phyloP scores from a whole-genome alignment of 30 jellyfish, hydroid and myxozoan genomes.

The Chrysaora quinquecirrha region DNA sequence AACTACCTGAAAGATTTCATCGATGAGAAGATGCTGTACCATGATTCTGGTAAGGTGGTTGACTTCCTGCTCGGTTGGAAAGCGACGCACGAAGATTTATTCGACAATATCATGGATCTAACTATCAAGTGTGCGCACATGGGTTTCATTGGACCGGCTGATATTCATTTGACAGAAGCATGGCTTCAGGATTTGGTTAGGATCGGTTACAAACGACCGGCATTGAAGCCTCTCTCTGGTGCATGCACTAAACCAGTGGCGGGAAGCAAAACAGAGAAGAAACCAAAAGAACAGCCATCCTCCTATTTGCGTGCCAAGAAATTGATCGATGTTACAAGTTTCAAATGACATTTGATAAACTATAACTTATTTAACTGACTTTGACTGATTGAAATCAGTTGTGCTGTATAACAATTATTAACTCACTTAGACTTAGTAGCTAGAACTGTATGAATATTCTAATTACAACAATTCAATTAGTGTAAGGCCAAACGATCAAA shows the following conservation, averaged over 20 bases:
- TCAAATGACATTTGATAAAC: background rate
- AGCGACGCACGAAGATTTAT: conserved; percentile 50
- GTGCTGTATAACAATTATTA: too few species aligned
- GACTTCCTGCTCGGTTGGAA: conserved; percentile 82
- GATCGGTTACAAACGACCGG: conserved; percentile 86
- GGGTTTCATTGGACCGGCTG: conserved; percentile 81
- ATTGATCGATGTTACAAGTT: conserved; percentile 62
- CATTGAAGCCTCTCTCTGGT: conserved; percentile 35
- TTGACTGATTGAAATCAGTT: too few species aligned
- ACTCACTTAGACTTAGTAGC: too few species aligned
- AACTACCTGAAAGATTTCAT: conserved; percentile 78
- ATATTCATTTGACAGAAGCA: conserved; percentile 83
- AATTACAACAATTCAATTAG: too few species aligned
- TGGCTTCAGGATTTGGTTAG: conserved; percentile 90
- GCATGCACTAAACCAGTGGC: conserved; percentile 57
- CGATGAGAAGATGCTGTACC: conserved; percentile 87
- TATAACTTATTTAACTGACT: too few species aligned
- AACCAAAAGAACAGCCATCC: conserved; percentile 89
- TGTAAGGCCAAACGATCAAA: too few species aligned
- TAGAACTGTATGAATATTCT: too few species aligned
- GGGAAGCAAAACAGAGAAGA: conserved; percentile 33
- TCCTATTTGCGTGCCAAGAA: conserved; percentile 76
- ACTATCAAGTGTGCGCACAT: conserved; percentile 72
- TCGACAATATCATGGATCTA: conserved; percentile 81
- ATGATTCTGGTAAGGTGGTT: conserved; percentile 71